Conservation (phyloP, 2,888 invertebrate genomes). For the Polymixis lichenea region DNA sequence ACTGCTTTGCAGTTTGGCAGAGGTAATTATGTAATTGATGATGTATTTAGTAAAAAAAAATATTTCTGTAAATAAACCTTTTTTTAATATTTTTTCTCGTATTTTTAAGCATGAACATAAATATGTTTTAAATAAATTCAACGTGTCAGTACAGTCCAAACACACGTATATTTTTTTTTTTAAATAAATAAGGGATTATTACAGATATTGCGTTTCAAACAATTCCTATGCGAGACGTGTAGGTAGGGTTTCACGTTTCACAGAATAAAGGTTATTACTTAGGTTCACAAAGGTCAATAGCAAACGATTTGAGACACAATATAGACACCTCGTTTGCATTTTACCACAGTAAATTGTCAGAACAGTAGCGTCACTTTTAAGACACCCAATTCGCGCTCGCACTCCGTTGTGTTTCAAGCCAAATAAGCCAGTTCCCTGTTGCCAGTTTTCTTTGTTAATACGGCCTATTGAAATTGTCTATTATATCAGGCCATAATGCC, state of each 20-base stretch:
- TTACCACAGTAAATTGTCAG: slow-evolving; percentile 9
- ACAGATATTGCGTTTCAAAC: slow-evolving; percentile 17
- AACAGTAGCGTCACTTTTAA: slow-evolving; percentile 17
- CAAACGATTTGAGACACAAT: slow-evolving; percentile 45
- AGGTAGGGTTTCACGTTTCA: slow-evolving; percentile 25
- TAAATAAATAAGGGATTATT: slow-evolving; percentile 15
- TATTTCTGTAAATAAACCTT: too few relatives aligned
- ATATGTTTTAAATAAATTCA: background rate
- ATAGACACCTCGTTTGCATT: slow-evolving; percentile 46
- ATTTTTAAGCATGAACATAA: background rate
- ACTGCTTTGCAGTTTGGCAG: too few relatives aligned
- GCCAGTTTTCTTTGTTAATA: background rate
- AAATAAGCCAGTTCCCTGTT: too few relatives aligned
- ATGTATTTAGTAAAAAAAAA: too few relatives aligned
- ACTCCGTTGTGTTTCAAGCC: background rate
- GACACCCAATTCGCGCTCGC: too few relatives aligned
- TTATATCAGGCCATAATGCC: background rate
- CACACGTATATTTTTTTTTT: slow-evolving; percentile 2
- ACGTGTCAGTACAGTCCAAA: background rate
- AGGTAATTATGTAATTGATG: too few relatives aligned
- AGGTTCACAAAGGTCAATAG: slow-evolving; percentile 47
- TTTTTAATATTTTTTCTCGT: background rate
- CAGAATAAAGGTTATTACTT: slow-evolving; percentile 40
- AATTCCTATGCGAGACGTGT: slow-evolving; percentile 36
- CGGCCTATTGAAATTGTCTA: background rate